Evolutionary conservation across 2,888 invertebrate genomes (phyloP), one percentile per base, ranked within the genome.

Genomic region (Thereva nobilitata): DNA sequence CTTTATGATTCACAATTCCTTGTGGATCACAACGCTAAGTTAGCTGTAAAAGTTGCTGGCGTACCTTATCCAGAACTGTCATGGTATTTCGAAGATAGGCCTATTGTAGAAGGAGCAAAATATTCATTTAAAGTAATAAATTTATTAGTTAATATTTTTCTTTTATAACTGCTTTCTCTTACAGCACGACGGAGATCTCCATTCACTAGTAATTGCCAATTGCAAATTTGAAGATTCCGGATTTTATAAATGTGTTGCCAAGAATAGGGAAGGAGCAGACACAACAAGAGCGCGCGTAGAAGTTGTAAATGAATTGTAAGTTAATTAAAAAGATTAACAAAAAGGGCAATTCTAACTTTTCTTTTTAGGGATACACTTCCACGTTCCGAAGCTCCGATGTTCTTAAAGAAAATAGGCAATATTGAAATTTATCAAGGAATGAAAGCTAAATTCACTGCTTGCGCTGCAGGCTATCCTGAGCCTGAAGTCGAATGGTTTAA

Each of bases 371-470:
- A 88, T 72, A 86, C 87, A 74, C 86, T 85, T 72, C 87, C 89
- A 74, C 90, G 88, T 74, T 86, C 89, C 47, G 95, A 95, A 78
- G 87, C 93, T 0, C 94, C 95, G 4, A 86, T 89, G 54, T 95
- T 95, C 85, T 82, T 95, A 74, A 95, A 95, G 83, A 90, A 88
- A 76, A 90, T 95, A 74, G 93, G 93, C 0, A 94, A 95, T 78
- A 89, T 90, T 47, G 94, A 95, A 79, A 86, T 93, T 64, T 90
- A 89, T 80, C 89, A 90, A 75, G 92, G 93, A 42, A 92, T 94
- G 90, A 88, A 91, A 50, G 94, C 92, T 64, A 93, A 93, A 82
- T 94, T 95, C 80, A 95, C 94, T n/a, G 95, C 95, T 65, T 95
- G 95, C 78, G 89, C 91, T 55, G 89, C 90, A 54, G 95, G 95